Percentiles rank a stretch among this genome's conserved stretches.
phyloP scores from a whole-genome alignment of 2,113 vertebrate species.

The Peromyscus polionotus region DNA sequence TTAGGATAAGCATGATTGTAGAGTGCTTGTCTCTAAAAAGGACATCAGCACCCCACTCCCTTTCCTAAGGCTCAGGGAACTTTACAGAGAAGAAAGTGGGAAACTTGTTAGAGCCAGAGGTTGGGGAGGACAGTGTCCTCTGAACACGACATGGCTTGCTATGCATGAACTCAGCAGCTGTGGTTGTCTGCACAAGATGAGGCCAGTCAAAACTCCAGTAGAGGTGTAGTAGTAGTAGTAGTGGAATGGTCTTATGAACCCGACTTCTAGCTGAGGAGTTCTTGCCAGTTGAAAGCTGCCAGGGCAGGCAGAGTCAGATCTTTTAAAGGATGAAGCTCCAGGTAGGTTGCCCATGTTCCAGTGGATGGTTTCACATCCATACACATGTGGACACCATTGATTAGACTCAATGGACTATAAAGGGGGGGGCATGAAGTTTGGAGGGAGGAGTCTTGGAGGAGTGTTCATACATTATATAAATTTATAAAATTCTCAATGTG shows the following conservation, averaged over 20 bases:
- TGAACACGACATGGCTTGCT: background rate
- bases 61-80: background rate
- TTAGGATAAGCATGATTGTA: background rate
- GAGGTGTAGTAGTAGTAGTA: no score
- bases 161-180: background rate
- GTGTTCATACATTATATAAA: background rate
- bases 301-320: background rate
- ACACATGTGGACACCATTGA: background rate
- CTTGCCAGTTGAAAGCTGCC: no score
- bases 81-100: background rate
- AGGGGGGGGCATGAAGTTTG: background rate
- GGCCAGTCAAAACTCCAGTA: background rate
- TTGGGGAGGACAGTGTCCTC: background rate
- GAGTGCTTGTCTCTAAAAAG: no score
- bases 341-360: background rate
- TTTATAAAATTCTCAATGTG: background rate
- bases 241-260: background rate
- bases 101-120: background rate
- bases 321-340: background rate
- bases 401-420: background rate
- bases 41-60: background rate
- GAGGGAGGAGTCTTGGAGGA: background rate
- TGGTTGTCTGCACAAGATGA: background rate
- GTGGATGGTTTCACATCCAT: background rate
- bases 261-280: background rate